A percentile compares a stretch with the other conserved stretches of the same genome.
These are phyloP conservation scores for Pseudocheirus occidentalis DNA, from an alignment of 2,797 vertebrate species.

Conservation along the genomic window DNA sequence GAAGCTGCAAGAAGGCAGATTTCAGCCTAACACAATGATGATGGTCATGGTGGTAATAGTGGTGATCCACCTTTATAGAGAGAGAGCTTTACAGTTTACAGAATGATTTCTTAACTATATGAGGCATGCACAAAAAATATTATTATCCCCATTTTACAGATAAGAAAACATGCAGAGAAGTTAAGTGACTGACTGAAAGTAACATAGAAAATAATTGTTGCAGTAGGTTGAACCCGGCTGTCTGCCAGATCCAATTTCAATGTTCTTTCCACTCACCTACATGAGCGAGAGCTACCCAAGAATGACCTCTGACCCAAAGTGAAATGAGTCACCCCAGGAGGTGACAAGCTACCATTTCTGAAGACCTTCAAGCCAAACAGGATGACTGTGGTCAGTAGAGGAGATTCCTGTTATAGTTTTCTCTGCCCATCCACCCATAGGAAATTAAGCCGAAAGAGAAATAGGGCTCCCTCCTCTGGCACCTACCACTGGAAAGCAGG, in stretches of 20 bases:
- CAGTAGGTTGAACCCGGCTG: neutral
- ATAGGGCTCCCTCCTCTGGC: neutral
- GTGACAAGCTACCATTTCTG: neutral
- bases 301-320: neutral
- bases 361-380: neutral
- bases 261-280: neutral
- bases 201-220: neutral
- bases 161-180: neutral
- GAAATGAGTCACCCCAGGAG: neutral
- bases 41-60: neutral
- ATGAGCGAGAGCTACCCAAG: neutral
- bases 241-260: neutral
- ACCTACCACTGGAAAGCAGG: neutral
- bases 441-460: neutral
- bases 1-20: neutral
- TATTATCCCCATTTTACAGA: neutral
- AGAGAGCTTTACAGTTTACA: too few species aligned
- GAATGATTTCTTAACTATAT: neutral
- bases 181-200: neutral
- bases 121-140: neutral
- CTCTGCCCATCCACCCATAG: neutral
- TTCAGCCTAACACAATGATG: neutral
- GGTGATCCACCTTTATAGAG: neutral
- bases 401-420: neutral
- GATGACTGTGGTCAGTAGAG: neutral